Evolutionary conservation across 2,113 vertebrate species (phyloP), one percentile per base, ranked within the genome.

Genomic region (Oenanthe melanoleuca): DNA sequence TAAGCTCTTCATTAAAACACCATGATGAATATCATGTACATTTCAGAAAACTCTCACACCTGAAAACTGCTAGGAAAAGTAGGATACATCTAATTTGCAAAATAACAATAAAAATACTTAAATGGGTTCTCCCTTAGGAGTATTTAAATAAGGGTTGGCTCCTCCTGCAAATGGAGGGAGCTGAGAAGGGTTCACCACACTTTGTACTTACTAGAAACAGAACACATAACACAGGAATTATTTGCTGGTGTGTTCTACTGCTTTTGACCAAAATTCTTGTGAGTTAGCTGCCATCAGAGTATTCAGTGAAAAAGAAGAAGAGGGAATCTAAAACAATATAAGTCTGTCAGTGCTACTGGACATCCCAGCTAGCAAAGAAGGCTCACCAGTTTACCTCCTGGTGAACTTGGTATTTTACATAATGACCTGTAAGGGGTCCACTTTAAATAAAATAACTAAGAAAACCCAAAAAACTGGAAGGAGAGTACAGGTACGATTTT

Each of bases 401-500:
- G 40, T 13, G 11, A 90, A 40, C 38, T 28, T 77, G 8, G 12
- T 59, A 37, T 83, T 93, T 89, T 52, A 63, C 37, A 49, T 0
- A 2, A 83, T 34, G 23, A 50, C 11, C 25, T 78, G 8, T 37
- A 75, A 92, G 26, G 18, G 86, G 29, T 71, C 45, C 74, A 89
- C 73, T 63, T 91, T 78, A 93, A 96, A 89, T 37, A 73, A 74
- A 34, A 66, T 16, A 73, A 33, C 28, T 23, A 84, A 37, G 29
- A 88, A 95, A 94, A 80, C 79, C 7, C 50, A 63, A 92, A 86
- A 61, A 91, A 91, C 65, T 69, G 33, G 61, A 87, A 92, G 50
- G 29, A 83, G 53, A 93, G 42, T 50, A 40, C 26, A 72, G 66
- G 88, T 93, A 93, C 65, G 53, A 61, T 88, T 89, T 61, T 74